Percentiles rank a stretch among this genome's conserved stretches.
phyloP scores from a whole-genome alignment of 2,888 invertebrate species.

The Amiota mariae region DNA sequence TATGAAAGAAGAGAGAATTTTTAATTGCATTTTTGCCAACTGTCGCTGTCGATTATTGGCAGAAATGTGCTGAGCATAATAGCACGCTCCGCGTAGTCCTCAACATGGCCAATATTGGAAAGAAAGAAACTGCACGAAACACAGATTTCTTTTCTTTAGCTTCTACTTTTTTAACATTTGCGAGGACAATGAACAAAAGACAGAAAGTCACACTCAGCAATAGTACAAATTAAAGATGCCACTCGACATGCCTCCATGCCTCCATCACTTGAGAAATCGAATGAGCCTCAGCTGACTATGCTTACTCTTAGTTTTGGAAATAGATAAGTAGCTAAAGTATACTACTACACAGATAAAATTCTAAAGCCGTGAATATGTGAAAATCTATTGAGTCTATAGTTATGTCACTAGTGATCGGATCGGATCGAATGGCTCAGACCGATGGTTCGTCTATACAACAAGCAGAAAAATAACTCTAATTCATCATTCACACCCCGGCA shows the following conservation, averaged over 20 bases:
- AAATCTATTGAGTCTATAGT: no score
- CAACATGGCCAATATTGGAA: neutral
- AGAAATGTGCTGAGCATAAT: slow-evolving; percentile 45
- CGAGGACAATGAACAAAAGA: slow-evolving; percentile 49
- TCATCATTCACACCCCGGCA: no score
- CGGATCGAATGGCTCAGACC: no score
- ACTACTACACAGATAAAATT: no score
- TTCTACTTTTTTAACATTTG: slow-evolving; percentile 2
- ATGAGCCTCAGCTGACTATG: no score
- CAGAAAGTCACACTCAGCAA: slow-evolving; percentile 7
- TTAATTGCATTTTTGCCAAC: slow-evolving; percentile 68
- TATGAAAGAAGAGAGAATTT: slow-evolving; percentile 58
- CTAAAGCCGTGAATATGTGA: no score
- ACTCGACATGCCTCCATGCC: neutral
- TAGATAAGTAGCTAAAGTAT: no score
- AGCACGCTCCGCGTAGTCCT: neutral
- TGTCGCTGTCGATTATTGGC: slow-evolving; percentile 65
- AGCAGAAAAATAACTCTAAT: no score
- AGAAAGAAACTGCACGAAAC: slow-evolving; percentile 46
- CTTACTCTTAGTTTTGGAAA: no score
- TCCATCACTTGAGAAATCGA: no score
- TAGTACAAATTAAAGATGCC: neutral
- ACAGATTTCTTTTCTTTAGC: slow-evolving; percentile 44
- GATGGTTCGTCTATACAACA: no score
- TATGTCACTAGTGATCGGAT: no score